phyloP scores from a whole-genome alignment of 2,797 vertebrate species.

The Discoglossus pictus region DNA sequence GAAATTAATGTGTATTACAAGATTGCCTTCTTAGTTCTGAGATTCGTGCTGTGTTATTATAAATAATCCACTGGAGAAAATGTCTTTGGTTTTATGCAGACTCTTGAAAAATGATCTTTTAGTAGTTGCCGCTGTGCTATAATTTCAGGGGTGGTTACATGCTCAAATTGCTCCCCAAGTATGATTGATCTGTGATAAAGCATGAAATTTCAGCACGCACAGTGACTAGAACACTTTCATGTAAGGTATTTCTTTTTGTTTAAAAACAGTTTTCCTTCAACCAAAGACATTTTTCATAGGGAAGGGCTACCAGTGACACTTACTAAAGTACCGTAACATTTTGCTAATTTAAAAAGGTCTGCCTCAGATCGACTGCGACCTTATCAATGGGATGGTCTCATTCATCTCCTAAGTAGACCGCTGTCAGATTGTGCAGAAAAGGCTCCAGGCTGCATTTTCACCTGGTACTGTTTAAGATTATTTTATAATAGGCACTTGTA shows the following conservation, averaged over 20 bases:
- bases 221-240: slow-evolving; percentile 36
- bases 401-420: slow-evolving; percentile 78
- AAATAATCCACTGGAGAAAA: slow-evolving; percentile 2
- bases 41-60: slow-evolving; percentile 10
- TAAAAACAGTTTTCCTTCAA: slow-evolving; percentile 61
- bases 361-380: slow-evolving; percentile 82
- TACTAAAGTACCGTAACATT: slow-evolving; percentile 74
- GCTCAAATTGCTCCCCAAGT: slow-evolving; percentile 14
- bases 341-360: slow-evolving; percentile 83
- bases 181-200: slow-evolving; percentile 35
- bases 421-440: slow-evolving; percentile 60
- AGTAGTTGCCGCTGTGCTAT: slow-evolving; percentile 16
- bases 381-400: slow-evolving; percentile 82
- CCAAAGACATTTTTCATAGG: slow-evolving; percentile 74
- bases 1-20: too few relatives aligned
- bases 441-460: slow-evolving; percentile 57
- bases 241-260: slow-evolving; percentile 55
- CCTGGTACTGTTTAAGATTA: slow-evolving; percentile 52
- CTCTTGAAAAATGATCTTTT: slow-evolving; percentile 53
- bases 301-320: slow-evolving; percentile 74
- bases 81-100: slow-evolving; percentile 4
- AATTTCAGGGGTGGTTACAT: slow-evolving; percentile 25
- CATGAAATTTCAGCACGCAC: slow-evolving; percentile 1
- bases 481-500: slow-evolving; percentile 49
- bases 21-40: too few relatives aligned